These are phyloP conservation scores for Pantherophis alleghaniensis DNA, from an alignment of 2,797 vertebrate genomes.

Conservation along the genomic window DNA sequence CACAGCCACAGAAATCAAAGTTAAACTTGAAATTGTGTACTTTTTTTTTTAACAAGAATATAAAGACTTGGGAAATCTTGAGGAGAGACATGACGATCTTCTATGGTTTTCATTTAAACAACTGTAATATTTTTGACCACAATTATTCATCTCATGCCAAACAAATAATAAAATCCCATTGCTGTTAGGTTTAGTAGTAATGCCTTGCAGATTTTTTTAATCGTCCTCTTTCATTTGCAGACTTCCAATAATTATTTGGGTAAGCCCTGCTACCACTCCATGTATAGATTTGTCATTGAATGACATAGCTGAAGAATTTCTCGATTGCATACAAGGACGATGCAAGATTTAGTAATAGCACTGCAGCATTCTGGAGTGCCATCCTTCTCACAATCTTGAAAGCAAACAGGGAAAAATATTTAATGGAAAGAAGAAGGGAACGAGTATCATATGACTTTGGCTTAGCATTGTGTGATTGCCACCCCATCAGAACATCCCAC, in stretches of 20 bases:
- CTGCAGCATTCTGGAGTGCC: not conserved
- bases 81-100: not conserved
- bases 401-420: slow-evolving; percentile 5
- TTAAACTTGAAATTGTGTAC: not conserved
- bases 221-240: not conserved
- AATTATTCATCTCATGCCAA: not conserved
- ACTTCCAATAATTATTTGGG: not conserved
- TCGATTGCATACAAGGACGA: not conserved
- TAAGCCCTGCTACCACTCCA: not conserved
- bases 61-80: not conserved
- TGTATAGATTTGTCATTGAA: not conserved
- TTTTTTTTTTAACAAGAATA: not conserved
- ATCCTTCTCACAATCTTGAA: not conserved
- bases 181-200: not conserved
- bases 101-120: not conserved
- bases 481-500: slow-evolving; percentile 1
- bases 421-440: not conserved
- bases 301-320: not conserved
- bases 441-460: not conserved
- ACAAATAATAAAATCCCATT: not conserved
- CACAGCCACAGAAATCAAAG: not conserved
- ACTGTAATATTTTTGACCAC: not conserved
- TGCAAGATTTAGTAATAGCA: not conserved
- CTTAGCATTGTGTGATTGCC: slow-evolving; percentile 12
- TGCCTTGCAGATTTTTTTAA: not conserved